Conservation (phyloP, 1,140 invertebrate species). For the Galleria mellonella region DNA sequence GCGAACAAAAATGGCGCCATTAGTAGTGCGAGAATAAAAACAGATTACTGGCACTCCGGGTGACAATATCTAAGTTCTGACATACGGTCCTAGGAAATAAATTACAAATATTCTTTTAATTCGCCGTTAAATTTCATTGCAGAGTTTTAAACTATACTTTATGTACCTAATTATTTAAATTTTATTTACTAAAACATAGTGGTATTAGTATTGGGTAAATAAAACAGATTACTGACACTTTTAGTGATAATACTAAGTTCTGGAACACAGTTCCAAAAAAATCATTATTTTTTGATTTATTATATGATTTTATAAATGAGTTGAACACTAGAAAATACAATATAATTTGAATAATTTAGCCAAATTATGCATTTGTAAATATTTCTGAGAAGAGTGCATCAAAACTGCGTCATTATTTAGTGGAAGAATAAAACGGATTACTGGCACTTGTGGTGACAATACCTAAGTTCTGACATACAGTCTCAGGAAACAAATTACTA, state of each 20-base stretch:
- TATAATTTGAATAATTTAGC: neutral
- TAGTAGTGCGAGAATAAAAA: constrained; percentile 47
- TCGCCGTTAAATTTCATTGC: no score
- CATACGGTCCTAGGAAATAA: constrained; percentile 14
- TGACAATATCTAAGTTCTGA: constrained; percentile 18
- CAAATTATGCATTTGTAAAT: no score
- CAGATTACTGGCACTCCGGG: constrained; percentile 38
- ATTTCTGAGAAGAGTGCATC: constrained; percentile 3
- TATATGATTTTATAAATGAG: neutral
- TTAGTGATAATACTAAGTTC: no score
- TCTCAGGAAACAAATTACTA: neutral
- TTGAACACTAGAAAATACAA: neutral
- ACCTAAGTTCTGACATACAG: constrained; percentile 21
- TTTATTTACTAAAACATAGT: no score
- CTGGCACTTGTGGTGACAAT: constrained; percentile 27
- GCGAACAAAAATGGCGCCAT: constrained; percentile 36
- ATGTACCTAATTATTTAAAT: no score
- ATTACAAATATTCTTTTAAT: neutral
- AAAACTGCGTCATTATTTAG: constrained; percentile 44
- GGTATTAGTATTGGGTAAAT: no score
- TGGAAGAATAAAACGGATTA: constrained; percentile 53
- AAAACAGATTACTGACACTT: no score
- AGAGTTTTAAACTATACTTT: no score
- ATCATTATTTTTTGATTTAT: no score
- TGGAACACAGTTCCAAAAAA: no score